These are phyloP conservation scores for Leucozona laternaria DNA, from an alignment of 2,888 invertebrate species.

Conservation along the genomic window DNA sequence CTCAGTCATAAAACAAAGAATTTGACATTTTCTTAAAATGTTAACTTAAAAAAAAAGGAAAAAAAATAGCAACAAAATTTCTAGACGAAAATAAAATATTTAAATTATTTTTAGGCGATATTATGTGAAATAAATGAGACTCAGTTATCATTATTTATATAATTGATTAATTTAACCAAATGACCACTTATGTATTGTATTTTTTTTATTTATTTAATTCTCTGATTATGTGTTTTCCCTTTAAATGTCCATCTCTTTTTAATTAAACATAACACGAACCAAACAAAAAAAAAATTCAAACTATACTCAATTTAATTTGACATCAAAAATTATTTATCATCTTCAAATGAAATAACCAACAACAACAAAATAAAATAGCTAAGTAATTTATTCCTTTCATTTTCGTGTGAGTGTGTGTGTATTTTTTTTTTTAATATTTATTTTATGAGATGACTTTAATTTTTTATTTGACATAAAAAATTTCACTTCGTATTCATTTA, in stretches of 20 bases:
- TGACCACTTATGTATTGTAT: constrained; percentile 81
- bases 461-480: constrained; percentile 36
- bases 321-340: constrained; percentile 52
- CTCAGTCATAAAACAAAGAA: constrained; percentile 9
- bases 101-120: constrained; percentile 5
- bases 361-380: neutral
- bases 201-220: constrained; percentile 22
- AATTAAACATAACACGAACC: constrained; percentile 23
- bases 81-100: neutral
- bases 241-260: constrained; percentile 14
- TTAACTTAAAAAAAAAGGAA: too few relatives aligned
- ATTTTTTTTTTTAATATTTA: neutral
- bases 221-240: constrained; percentile 14
- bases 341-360: constrained; percentile 30
- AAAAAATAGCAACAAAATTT: constrained; percentile 1
- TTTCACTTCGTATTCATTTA: constrained; percentile 51
- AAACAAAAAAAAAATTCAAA: constrained; percentile 57
- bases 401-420: too few relatives aligned
- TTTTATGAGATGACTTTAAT: constrained; percentile 18
- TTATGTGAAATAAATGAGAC: constrained; percentile 17
- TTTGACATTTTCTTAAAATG: constrained; percentile 4
- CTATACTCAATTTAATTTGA: constrained; percentile 54
- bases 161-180: constrained; percentile 81
- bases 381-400: constrained; percentile 1
- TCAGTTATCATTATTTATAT: neutral